Conservation (phyloP, 2,888 invertebrate species). For the Hirtodrosophila histrioides region DNA sequence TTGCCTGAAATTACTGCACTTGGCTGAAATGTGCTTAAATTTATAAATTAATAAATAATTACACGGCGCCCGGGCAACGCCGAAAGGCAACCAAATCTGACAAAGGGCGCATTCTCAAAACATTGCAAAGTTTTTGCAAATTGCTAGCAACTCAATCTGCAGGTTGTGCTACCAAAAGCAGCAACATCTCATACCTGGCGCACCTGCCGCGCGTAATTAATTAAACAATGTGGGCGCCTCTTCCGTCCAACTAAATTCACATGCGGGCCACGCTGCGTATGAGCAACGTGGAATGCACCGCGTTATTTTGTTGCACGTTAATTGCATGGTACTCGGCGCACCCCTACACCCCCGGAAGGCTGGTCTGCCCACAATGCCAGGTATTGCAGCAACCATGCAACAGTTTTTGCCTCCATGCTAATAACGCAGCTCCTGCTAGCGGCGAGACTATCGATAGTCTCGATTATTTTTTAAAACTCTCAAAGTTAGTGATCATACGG, state of each 20-base stretch:
- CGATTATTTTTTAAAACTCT: too few relatives aligned
- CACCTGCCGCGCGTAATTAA: slow-evolving; percentile 62
- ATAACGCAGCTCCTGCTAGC: slow-evolving; percentile 4
- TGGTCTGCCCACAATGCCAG: not conserved
- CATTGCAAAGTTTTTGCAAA: slow-evolving; percentile 7
- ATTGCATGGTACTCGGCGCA: slow-evolving; percentile 30
- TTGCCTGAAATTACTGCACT: not conserved
- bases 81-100: slow-evolving; percentile 7
- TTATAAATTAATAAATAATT: slow-evolving; percentile 36
- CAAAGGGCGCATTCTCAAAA: slow-evolving; percentile 3
- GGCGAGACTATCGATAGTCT: too few relatives aligned
- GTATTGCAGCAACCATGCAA: slow-evolving; percentile 26
- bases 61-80: slow-evolving; percentile 12
- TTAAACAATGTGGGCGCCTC: slow-evolving; percentile 52
- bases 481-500: too few relatives aligned
- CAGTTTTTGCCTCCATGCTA: slow-evolving; percentile 15
- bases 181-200: slow-evolving; percentile 15
- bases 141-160: slow-evolving; percentile 19
- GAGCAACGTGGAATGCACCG: slow-evolving; percentile 22
- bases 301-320: slow-evolving; percentile 34
- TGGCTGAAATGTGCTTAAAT: slow-evolving; percentile 29
- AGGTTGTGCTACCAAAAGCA: slow-evolving; percentile 1
- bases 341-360: not conserved
- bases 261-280: slow-evolving; percentile 40
- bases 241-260: not conserved